These are phyloP conservation scores for Microcebus lehilahytsara DNA, from an alignment of 2,113 vertebrate genomes.

Conservation along the genomic window DNA sequence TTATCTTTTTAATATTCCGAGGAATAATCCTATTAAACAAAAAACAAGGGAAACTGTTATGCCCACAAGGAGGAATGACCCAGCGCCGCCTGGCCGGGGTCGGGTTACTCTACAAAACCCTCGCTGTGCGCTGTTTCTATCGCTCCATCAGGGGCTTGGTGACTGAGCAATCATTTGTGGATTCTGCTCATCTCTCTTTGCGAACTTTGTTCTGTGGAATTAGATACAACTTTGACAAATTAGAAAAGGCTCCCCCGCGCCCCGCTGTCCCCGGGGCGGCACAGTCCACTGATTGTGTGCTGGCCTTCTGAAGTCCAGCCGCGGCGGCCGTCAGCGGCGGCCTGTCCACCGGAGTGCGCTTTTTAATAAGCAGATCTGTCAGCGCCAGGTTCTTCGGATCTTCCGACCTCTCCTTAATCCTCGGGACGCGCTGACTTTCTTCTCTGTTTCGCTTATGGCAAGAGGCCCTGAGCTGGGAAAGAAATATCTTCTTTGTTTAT, in stretches of 20 bases:
- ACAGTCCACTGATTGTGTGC: conserved; percentile 88
- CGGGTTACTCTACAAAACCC: conserved; percentile 85
- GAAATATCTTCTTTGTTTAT: conserved; percentile 87
- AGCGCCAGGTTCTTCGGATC: conserved; percentile 84
- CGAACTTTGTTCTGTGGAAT: conserved; percentile 90
- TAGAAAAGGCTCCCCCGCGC: conserved; percentile 83
- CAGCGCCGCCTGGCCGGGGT: conserved; percentile 82
- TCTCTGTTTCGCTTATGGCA: conserved; percentile 70
- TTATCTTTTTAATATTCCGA: conserved; percentile 91
- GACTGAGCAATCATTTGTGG: conserved; percentile 89
- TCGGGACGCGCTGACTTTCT: conserved; percentile 77
- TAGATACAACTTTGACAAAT: conserved; percentile 93
- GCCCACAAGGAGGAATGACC: conserved; percentile 86
- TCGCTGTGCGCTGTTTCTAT: conserved; percentile 81
- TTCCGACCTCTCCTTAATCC: conserved; percentile 85
- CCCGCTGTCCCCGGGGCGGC: conserved; percentile 73
- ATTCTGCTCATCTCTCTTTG: conserved; percentile 88
- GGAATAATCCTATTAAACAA: conserved; percentile 90
- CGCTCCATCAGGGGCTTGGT: conserved; percentile 84
- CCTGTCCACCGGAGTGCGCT: conserved; percentile 77
- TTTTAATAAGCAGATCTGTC: conserved; percentile 92
- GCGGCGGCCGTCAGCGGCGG: conserved; percentile 78
- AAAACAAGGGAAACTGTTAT: conserved; percentile 89
- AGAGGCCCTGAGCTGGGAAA: conserved; percentile 69
- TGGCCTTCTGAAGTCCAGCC: conserved; percentile 78